Evolutionary conservation across 2,797 vertebrate species (phyloP), one percentile per base, ranked within the genome.

Genomic region (Pangasius djambal): DNA sequence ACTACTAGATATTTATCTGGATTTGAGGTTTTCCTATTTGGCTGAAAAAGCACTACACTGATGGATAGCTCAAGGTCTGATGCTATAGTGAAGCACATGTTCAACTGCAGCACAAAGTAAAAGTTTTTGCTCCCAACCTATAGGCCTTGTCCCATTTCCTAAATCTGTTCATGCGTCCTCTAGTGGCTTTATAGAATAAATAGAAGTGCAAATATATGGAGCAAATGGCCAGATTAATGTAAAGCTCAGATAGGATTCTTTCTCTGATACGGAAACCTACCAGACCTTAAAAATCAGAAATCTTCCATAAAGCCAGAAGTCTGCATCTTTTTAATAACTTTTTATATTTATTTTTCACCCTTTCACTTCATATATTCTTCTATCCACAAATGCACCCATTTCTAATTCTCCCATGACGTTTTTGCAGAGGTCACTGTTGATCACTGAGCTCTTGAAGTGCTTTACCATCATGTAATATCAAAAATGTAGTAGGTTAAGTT

Each of bases 1-100:
- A n/a, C 15, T 44, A 22, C 2, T 50, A 34, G 6, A 52, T 25
- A 31, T 4, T n/a, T 15, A 88, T 89, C 69, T 87, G 87, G 78
- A 88, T 91, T 86, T 89, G 25, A 9, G 63, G 65, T 28, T 89
- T 55, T 87, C n/a, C 8, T 12, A 37, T 86, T 88, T 63, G 8
- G n/a, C 18, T 1, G 65, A 48, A 31, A 63, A 52, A 63, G 13
- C 37, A 67, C 82, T 31, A 65, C 15, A 20, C 61, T 84, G 16
- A 84, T 31, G 28, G 40, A 67, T 22, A 50, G n/a, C 1, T 50
- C 22, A 31, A 50, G 0, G 8, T 22, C 34, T 22, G n/a, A 18
- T 50, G 40, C 44, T 67, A 50, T 12, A 70, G 16, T n/a, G 25
- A 48, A 31, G 61, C 61, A 63, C 81, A 44, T 79, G 57, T 40